Percentiles rank a stretch among this genome's conserved stretches.
These are phyloP conservation scores for Epiblema foenella DNA, from an alignment of 2,888 invertebrate genomes.

Conservation along the genomic window DNA sequence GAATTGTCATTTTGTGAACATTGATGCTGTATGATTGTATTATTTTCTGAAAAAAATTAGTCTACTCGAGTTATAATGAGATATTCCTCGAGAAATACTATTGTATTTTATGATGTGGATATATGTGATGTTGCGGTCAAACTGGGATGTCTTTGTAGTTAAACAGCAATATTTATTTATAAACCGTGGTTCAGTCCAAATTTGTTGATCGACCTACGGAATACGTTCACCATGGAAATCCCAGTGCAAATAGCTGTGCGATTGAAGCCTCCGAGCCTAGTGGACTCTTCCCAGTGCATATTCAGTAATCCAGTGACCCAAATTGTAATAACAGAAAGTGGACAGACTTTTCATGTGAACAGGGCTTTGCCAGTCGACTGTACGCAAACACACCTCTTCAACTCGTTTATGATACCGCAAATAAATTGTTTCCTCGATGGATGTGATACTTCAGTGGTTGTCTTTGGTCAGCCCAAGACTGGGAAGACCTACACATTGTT, in stretches of 20 bases:
- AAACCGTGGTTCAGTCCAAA: not conserved
- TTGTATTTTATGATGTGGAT: not conserved
- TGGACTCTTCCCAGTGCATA: slow-evolving; percentile 84
- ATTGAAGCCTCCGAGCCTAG: slow-evolving; percentile 85
- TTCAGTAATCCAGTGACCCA: slow-evolving; percentile 85
- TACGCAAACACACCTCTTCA: slow-evolving; percentile 86
- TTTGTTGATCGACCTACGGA: slow-evolving; percentile 1
- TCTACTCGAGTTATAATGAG: not conserved
- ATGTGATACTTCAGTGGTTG: slow-evolving; percentile 90
- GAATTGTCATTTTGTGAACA: not conserved
- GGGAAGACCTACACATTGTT: slow-evolving; percentile 91
- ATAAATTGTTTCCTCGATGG: slow-evolving; percentile 89
- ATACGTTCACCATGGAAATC: slow-evolving; percentile 85
- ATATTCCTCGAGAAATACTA: not conserved
- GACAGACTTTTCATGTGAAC: slow-evolving; percentile 83
- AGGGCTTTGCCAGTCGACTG: slow-evolving; percentile 85
- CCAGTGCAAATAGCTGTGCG: slow-evolving; percentile 90
- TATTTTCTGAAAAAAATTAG: not conserved
- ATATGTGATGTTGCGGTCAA: not conserved
- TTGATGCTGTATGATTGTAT: not conserved
- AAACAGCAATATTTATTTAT: slow-evolving; percentile 6
- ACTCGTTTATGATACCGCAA: slow-evolving; percentile 87
- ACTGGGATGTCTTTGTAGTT: not conserved
- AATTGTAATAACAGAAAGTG: slow-evolving; percentile 85
- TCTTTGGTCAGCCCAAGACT: slow-evolving; percentile 87